Evolutionary conservation across 2,113 vertebrate species (phyloP).

Genomic region (Probosciger aterrimus): DNA sequence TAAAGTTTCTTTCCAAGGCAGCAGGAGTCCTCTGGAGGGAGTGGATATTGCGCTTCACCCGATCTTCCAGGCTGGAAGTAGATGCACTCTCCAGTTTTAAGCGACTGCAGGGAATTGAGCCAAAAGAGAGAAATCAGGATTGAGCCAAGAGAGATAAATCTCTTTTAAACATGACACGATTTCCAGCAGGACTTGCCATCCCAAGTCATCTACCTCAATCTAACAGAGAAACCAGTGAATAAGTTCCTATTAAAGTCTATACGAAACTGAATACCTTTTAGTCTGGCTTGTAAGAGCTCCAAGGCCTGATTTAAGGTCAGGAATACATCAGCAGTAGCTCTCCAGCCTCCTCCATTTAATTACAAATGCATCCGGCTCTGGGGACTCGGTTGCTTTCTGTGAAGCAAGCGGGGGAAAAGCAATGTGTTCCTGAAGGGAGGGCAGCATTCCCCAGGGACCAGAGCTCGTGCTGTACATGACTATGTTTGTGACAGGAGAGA

Average conservation of each 20-base stretch:
- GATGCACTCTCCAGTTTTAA: conserved; percentile 91
- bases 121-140: neutral
- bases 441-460: neutral
- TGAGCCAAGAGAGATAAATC: neutral
- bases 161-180: neutral
- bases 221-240: neutral
- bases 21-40: conserved; percentile 91
- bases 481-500: neutral
- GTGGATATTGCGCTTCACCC: conserved; percentile 95
- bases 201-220: too few relatives aligned
- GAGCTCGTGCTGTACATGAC: neutral
- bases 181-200: neutral
- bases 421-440: neutral
- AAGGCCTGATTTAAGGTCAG: neutral
- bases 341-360: neutral
- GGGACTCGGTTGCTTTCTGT: neutral
- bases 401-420: neutral
- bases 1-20: conserved; percentile 91
- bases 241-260: neutral
- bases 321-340: neutral
- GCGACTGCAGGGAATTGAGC: conserved; percentile 67
- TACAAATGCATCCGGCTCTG: neutral
- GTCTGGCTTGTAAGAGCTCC: neutral
- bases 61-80: conserved; percentile 87
- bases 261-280: neutral